Evolutionary conservation across 2,113 vertebrate species (phyloP), one percentile per base, ranked within the genome.

Genomic region (Phoenicopterus ruber): DNA sequence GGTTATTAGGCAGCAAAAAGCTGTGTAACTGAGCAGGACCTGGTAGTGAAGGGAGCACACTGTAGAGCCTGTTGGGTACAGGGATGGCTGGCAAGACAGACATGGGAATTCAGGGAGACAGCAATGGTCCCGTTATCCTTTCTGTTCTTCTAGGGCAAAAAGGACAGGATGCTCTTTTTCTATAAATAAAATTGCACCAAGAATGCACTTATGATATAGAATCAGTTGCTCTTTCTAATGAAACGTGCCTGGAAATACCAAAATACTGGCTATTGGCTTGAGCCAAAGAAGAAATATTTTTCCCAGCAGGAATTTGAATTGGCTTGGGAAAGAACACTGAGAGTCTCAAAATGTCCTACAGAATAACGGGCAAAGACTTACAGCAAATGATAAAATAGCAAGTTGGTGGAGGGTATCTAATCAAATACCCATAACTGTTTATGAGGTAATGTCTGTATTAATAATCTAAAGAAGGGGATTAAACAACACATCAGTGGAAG

Each of bases 391-490:
- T 77, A 93, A 96, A 93, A 88, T 0, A 88, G 58, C 31, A 82
- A 85, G 40, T 50, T 91, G 34, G 70, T 77, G 47, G 93, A 93
- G 91, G 70, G 80, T 89, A 91, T 94, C 92, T 93, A 96, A 96
- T 96, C 93, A 94, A 93, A 80, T 6, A 1, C 49, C 78, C 91
- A 13, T 54, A 93, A 73, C 25, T 91, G 17, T 93, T 93, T 79
- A 95, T 96, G 93, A 96, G 90, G 96, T 96, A 93, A 95, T 72
- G 92, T 95, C 91, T 96, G 78, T 80, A 91, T 94, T 69, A 97
- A 91, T 54, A 93, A 80, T 79, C 81, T 65, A 69, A 93, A 86
- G 61, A 79, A 82, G 5, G 28, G n/a, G 19, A 90, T 89, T 87
- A 95, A 91, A 79, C 10, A 67, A 31, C 40, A 82, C 69, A 91